Evolutionary conservation across 2,888 invertebrate genomes (phyloP).

Genomic region (Nemurella pictetii): DNA sequence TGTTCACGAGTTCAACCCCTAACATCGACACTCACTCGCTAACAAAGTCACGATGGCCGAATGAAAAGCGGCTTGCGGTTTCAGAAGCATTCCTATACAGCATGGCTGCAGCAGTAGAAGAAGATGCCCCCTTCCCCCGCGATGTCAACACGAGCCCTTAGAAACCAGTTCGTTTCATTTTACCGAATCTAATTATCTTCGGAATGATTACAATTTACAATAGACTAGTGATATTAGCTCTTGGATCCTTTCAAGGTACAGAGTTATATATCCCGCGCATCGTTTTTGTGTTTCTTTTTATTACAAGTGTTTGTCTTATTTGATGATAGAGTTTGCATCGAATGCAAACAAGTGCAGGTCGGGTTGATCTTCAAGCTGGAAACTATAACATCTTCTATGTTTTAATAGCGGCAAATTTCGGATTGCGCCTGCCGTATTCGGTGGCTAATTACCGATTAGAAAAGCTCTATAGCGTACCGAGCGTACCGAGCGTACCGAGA

Average conservation of each 20-base stretch:
- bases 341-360: no score
- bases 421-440: not conserved
- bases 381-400: no score
- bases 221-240: not conserved
- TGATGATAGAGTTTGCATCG: no score
- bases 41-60: no score
- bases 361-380: no score
- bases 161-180: not conserved
- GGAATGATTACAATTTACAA: conserved; percentile 6
- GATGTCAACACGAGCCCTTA: not conserved
- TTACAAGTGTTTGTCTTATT: not conserved
- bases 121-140: not conserved
- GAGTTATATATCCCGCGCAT: not conserved
- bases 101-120: not conserved
- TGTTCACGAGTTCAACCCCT: no score
- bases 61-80: no score
- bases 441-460: not conserved
- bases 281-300: not conserved
- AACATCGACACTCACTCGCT: no score
- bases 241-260: not conserved
- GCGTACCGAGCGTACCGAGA: not conserved
- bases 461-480: not conserved
- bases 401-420: not conserved
- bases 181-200: not conserved
- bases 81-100: not conserved